Conservation (phyloP, 2,888 invertebrate species). For the Dioctria rufipes region DNA sequence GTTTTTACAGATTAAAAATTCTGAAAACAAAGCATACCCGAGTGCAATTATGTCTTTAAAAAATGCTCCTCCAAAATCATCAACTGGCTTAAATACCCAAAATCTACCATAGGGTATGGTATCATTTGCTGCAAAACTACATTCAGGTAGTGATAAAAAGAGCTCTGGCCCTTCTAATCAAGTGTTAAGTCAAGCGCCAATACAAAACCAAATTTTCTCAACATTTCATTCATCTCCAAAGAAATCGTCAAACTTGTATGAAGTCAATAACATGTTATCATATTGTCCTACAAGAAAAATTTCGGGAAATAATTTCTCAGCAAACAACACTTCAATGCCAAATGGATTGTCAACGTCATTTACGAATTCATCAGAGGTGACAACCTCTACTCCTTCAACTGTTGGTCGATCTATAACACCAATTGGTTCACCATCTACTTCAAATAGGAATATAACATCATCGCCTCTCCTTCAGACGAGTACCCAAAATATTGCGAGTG, state of each 20-base stretch:
- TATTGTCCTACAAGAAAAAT: constrained; percentile 61
- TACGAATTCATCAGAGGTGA: constrained; percentile 17
- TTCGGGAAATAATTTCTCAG: constrained; percentile 67
- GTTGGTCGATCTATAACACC: constrained; percentile 67
- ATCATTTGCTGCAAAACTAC: no score
- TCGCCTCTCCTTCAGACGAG: constrained; percentile 58
- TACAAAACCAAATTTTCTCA: no score
- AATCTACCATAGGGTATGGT: no score
- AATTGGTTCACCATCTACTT: constrained; percentile 67
- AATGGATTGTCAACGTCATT: constrained; percentile 63
- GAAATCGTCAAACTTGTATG: constrained; percentile 52
- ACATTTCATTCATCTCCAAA: constrained; percentile 59
- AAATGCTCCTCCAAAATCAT: no score
- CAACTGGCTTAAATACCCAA: no score
- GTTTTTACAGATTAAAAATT: no score
- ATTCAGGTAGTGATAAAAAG: no score
- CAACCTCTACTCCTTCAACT: constrained; percentile 62
- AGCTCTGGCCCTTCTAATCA: no score
- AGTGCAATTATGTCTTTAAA: no score
- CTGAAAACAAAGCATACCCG: no score
- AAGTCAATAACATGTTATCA: constrained; percentile 32
- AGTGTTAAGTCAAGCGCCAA: no score
- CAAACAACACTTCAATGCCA: constrained; percentile 65
- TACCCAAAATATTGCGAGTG: constrained; percentile 9
- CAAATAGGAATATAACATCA: constrained; percentile 60